phyloP scores from a whole-genome alignment of 1,140 invertebrate genomes.

The Trachelipus rathkii region DNA sequence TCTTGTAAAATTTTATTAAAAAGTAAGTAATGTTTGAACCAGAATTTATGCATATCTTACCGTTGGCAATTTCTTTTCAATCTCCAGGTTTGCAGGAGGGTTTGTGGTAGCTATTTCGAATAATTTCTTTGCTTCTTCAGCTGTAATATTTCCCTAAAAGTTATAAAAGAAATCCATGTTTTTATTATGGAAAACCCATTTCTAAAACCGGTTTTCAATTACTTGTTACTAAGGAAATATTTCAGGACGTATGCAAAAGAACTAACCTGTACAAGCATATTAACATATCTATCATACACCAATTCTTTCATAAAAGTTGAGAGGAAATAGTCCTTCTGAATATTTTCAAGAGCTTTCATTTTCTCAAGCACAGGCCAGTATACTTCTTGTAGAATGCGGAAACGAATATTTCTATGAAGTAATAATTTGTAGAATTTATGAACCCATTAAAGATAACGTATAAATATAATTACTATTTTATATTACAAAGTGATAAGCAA shows the following conservation, averaged over 20 bases:
- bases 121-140: background rate
- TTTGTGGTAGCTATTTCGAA: background rate
- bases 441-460: too few species aligned
- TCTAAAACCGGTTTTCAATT: too few species aligned
- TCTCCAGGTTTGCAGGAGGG: too few species aligned
- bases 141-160: background rate
- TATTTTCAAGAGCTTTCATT: constrained; percentile 54
- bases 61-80: too few species aligned
- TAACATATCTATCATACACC: constrained; percentile 72
- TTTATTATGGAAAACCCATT: background rate
- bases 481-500: too few species aligned
- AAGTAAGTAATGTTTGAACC: too few species aligned
- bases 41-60: too few species aligned
- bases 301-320: constrained; percentile 69
- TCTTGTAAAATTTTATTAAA: too few species aligned
- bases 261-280: constrained; percentile 81
- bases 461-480: too few species aligned
- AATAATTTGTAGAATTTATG: too few species aligned
- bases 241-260: background rate
- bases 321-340: constrained; percentile 66
- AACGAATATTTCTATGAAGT: constrained; percentile 58
- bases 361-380: constrained; percentile 65
- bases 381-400: constrained; percentile 59
- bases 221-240: too few species aligned
- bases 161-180: background rate